These are phyloP conservation scores for Mya arenaria DNA, from an alignment of 1,140 invertebrate species.

Conservation along the genomic window DNA sequence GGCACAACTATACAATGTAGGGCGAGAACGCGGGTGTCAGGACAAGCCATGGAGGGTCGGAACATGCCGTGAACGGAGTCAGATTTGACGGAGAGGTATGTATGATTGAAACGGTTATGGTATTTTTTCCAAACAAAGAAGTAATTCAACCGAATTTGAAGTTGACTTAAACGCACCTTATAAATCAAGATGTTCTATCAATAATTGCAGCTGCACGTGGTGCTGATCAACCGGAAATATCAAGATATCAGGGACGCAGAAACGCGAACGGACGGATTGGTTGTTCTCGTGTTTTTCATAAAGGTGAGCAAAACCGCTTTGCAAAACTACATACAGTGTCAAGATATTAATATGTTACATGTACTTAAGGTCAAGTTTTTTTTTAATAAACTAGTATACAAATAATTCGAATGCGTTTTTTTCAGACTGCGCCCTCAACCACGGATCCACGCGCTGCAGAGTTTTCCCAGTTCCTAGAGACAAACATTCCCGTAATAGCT, in stretches of 20 bases:
- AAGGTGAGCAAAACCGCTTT: background rate
- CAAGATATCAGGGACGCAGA: background rate
- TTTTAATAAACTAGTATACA: too few species aligned
- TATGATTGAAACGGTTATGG: background rate
- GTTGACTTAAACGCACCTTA: background rate
- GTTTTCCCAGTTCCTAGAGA: too few species aligned
- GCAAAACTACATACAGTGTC: too few species aligned
- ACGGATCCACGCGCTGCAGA: too few species aligned
- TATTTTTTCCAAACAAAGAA: background rate
- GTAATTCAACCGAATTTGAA: background rate
- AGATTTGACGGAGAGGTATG: background rate
- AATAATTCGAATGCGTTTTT: too few species aligned
- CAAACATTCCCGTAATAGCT: too few species aligned
- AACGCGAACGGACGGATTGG: background rate
- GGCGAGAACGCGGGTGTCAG: background rate
- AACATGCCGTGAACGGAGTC: background rate
- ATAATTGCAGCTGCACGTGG: background rate
- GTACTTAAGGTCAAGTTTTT: too few species aligned
- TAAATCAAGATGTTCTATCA: background rate
- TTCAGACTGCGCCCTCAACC: too few species aligned
- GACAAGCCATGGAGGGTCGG: background rate
- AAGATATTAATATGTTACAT: too few species aligned
- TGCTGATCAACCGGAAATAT: background rate
- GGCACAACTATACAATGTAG: background rate
- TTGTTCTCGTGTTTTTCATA: background rate